phyloP scores from a whole-genome alignment of 1,140 invertebrate species.

The Drosophila tsacasi region DNA sequence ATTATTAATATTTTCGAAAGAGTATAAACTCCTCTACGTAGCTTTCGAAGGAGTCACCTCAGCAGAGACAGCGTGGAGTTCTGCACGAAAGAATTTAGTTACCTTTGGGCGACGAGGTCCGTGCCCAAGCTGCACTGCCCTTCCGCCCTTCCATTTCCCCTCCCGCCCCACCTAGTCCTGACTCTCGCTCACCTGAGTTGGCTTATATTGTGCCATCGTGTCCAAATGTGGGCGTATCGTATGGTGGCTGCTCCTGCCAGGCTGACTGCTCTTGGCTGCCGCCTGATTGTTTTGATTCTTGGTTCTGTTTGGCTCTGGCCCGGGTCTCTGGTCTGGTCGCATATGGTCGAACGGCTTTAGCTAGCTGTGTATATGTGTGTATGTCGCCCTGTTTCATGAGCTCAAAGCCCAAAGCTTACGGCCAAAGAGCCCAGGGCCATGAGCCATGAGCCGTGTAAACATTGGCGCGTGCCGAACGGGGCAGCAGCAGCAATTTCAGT shows the following conservation, averaged over 20 bases:
- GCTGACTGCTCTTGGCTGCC: constrained; percentile 65
- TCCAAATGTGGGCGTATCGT: constrained; percentile 75
- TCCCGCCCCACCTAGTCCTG: neutral
- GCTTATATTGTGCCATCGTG: constrained; percentile 71
- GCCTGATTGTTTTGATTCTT: constrained; percentile 80
- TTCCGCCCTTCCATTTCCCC: neutral
- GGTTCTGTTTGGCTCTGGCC: constrained; percentile 18
- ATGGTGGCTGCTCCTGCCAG: constrained; percentile 59
- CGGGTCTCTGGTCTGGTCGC: constrained; percentile 30
- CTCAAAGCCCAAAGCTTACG: neutral
- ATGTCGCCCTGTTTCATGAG: constrained; percentile 32
- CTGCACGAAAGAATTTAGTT: constrained; percentile 82
- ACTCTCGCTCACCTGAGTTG: constrained; percentile 58
- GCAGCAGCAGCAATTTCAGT: constrained; percentile 50
- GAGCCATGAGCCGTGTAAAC: constrained; percentile 81
- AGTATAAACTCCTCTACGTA: neutral
- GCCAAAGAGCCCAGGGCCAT: constrained; percentile 17
- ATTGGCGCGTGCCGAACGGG: constrained; percentile 75
- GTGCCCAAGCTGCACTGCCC: constrained; percentile 23
- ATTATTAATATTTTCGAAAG: neutral
- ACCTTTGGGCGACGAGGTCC: constrained; percentile 49
- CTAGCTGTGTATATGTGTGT: neutral
- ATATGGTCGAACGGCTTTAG: constrained; percentile 52
- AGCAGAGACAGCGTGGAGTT: constrained; percentile 56
- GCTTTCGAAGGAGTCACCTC: neutral